Evolutionary conservation across 2,797 vertebrate species (phyloP).

Genomic region (Alectoris magna): DNA sequence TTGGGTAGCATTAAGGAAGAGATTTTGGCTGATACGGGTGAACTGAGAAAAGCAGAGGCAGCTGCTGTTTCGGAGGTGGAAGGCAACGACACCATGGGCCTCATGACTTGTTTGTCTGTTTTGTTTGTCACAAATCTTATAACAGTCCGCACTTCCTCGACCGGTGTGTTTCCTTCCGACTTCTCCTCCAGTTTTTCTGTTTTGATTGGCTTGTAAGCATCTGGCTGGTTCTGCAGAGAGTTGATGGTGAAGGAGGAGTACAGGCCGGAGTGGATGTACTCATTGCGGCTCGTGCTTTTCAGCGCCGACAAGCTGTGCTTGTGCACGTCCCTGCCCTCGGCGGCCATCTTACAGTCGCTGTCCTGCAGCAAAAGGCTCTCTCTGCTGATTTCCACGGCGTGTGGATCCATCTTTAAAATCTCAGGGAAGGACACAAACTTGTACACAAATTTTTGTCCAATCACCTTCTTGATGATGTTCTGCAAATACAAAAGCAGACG

Average conservation of each 20-base stretch:
- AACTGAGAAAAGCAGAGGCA: constrained; percentile 81
- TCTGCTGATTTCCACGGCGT: constrained; percentile 88
- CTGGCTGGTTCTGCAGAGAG: constrained; percentile 88
- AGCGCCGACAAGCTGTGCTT: constrained; percentile 81
- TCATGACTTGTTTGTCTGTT: constrained; percentile 80
- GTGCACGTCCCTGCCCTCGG: constrained; percentile 84
- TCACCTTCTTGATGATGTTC: constrained; percentile 99
- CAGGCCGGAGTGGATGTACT: constrained; percentile 91
- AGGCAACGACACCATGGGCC: constrained; percentile 84
- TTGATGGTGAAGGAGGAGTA: constrained; percentile 93
- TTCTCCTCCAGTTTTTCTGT: constrained; percentile 82
- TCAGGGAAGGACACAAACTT: constrained; percentile 97
- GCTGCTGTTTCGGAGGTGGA: constrained; percentile 79
- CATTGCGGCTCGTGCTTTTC: constrained; percentile 86
- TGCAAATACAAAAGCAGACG: constrained; percentile 75
- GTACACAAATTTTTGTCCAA: constrained; percentile 97
- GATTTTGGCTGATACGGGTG: constrained; percentile 81
- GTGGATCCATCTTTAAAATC: constrained; percentile 94
- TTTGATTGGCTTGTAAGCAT: constrained; percentile 87
- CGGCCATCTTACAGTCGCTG: constrained; percentile 78
- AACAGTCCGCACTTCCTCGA: constrained; percentile 91
- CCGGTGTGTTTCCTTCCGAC: constrained; percentile 76
- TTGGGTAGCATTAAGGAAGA: constrained; percentile 80
- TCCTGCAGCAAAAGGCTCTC: constrained; percentile 87
- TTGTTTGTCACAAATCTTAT: constrained; percentile 93